A percentile compares a stretch with the other conserved stretches of the same genome.
phyloP scores from a whole-genome alignment of 2,113 vertebrate genomes.

The Ramphastos sulfuratus region DNA sequence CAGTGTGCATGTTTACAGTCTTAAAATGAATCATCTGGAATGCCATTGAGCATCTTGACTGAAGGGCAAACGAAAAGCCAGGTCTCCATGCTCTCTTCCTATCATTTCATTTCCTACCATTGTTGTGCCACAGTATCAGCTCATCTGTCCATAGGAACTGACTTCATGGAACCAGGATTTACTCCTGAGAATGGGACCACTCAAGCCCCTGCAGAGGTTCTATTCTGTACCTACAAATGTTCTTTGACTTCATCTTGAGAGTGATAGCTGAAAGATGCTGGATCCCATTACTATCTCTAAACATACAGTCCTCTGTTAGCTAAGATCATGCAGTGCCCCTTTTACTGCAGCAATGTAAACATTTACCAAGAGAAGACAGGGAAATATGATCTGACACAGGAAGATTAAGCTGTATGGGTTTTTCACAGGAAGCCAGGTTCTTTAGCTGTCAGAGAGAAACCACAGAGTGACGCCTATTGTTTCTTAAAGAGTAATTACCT shows the following conservation, averaged over 20 bases:
- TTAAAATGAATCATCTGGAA: background rate
- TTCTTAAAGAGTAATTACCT: slow-evolving; percentile 67
- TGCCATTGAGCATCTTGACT: background rate
- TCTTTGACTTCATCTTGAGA: background rate
- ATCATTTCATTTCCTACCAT: background rate
- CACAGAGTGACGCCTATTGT: slow-evolving; percentile 64
- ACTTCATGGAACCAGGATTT: background rate
- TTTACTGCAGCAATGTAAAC: slow-evolving; percentile 49
- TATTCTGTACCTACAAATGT: background rate
- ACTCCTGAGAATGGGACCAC: background rate
- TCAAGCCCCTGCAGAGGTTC: background rate
- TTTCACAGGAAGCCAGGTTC: slow-evolving; percentile 58
- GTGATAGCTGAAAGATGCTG: slow-evolving; percentile 9
- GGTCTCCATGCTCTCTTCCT: background rate
- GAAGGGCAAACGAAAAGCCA: background rate
- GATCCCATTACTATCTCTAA: slow-evolving; percentile 1
- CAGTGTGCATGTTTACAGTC: background rate
- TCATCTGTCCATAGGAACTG: background rate
- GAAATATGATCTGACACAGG: slow-evolving; percentile 64
- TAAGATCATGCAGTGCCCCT: slow-evolving; percentile 17
- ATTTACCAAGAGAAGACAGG: slow-evolving; percentile 62
- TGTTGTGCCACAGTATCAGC: background rate
- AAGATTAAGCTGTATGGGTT: slow-evolving; percentile 62
- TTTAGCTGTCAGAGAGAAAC: slow-evolving; percentile 62
- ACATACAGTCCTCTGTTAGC: slow-evolving; percentile 20